phyloP scores from a whole-genome alignment of 2,888 invertebrate genomes.

The Eledone cirrhosa region DNA sequence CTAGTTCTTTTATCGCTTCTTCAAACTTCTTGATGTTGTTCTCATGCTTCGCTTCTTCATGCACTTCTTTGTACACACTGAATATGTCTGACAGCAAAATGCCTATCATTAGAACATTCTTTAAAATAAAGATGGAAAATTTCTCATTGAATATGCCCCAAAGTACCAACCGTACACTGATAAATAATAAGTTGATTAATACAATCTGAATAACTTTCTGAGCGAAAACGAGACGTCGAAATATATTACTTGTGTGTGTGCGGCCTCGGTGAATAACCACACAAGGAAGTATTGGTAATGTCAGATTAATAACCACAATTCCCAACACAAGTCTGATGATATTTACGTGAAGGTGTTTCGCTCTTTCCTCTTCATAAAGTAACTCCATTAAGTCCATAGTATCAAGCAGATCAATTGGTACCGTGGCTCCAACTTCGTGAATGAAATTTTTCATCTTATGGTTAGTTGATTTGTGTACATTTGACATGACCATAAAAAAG shows the following conservation, averaged over 20 bases:
- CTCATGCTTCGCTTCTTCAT: neutral
- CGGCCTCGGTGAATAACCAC: constrained; percentile 4
- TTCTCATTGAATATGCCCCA: constrained; percentile 1
- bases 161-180: neutral
- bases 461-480: neutral
- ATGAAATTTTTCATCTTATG: constrained; percentile 10
- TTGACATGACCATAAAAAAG: neutral
- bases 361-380: constrained; percentile 7
- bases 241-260: constrained; percentile 2
- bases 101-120: constrained; percentile 4
- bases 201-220: constrained; percentile 17
- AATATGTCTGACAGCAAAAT: neutral
- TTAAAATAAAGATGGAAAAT: constrained; percentile 3
- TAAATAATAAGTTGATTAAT: neutral
- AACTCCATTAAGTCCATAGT: constrained; percentile 11
- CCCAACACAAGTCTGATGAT: neutral
- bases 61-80: neutral
- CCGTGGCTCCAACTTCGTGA: constrained; percentile 19
- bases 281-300: neutral
- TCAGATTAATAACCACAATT: constrained; percentile 6
- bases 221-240: neutral
- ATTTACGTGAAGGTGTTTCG: neutral
- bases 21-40: neutral
- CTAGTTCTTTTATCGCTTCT: neutral
- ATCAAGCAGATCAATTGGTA: constrained; percentile 8